Percentiles rank a stretch among this genome's conserved stretches.
phyloP scores from a whole-genome alignment of 2,113 vertebrate species.

The Megaceryle maxima region DNA sequence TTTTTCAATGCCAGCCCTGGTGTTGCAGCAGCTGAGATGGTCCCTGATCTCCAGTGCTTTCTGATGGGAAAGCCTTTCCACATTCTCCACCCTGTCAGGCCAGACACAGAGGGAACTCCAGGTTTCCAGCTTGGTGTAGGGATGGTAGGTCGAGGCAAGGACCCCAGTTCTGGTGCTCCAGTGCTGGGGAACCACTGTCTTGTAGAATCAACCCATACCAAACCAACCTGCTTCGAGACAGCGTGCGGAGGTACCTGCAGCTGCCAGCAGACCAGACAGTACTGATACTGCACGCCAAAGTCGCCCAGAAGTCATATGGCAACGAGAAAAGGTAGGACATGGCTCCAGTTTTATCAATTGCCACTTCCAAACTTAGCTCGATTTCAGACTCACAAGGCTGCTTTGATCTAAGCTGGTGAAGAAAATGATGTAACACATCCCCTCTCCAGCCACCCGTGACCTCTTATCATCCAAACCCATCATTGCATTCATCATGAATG shows the following conservation, averaged over 20 bases:
- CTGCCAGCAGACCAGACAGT: conserved; percentile 82
- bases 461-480: not conserved
- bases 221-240: conserved; percentile 60
- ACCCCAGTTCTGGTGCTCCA: not conserved
- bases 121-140: accelerated
- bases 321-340: conserved; percentile 89
- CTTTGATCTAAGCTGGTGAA: not conserved
- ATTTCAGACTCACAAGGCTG: not conserved
- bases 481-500: not conserved
- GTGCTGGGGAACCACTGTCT: not conserved
- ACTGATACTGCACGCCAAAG: conserved; percentile 90
- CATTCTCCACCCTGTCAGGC: not conserved
- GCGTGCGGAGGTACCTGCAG: conserved; percentile 77
- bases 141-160: not conserved
- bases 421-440: not conserved
- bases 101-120: not conserved
- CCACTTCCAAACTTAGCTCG: not conserved
- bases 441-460: not conserved
- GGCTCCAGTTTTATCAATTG: accelerated
- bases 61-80: not conserved
- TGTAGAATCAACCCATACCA: conserved; percentile 60
- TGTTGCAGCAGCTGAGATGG: not conserved
- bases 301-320: conserved; percentile 95
- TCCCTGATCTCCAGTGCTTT: not conserved
- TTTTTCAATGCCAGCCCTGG: not conserved